Evolutionary conservation across 1,140 invertebrate genomes (phyloP).

Genomic region (Maniola jurtina): DNA sequence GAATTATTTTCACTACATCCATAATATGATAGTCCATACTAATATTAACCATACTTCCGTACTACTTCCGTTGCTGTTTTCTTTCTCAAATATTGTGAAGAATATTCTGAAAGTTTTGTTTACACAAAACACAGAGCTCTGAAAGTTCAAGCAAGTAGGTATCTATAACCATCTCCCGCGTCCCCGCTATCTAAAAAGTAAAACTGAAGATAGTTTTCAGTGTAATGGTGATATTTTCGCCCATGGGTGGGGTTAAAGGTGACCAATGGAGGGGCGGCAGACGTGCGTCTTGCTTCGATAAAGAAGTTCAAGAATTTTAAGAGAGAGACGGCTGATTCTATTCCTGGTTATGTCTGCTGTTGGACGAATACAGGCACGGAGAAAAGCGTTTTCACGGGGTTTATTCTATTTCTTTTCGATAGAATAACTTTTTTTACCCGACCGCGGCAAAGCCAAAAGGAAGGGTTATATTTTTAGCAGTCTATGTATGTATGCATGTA

Average conservation of each 20-base stretch:
- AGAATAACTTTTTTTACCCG: too few species aligned
- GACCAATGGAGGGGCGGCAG: constrained; percentile 54
- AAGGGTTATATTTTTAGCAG: too few species aligned
- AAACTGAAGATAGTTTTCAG: constrained; percentile 63
- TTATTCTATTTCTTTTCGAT: constrained; percentile 9
- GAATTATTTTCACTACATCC: too few species aligned
- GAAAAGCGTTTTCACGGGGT: constrained; percentile 23
- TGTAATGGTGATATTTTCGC: constrained; percentile 73
- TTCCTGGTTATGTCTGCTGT: constrained; percentile 52
- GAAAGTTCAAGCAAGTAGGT: too few species aligned
- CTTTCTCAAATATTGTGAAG: too few species aligned
- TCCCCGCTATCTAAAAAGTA: constrained; percentile 41
- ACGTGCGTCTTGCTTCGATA: constrained; percentile 45
- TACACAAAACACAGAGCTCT: too few species aligned
- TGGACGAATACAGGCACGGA: constrained; percentile 36
- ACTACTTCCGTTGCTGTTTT: too few species aligned
- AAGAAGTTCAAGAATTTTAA: constrained; percentile 43
- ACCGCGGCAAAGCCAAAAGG: too few species aligned
- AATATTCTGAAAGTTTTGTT: too few species aligned
- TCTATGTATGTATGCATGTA: too few species aligned
- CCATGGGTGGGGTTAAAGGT: constrained; percentile 73
- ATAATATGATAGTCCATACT: too few species aligned
- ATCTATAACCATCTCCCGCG: not conserved
- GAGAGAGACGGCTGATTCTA: constrained; percentile 63
- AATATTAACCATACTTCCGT: too few species aligned